Base-by-base conservation (phyloP, 2,888 invertebrate species). In the Spisula solida region DNA sequence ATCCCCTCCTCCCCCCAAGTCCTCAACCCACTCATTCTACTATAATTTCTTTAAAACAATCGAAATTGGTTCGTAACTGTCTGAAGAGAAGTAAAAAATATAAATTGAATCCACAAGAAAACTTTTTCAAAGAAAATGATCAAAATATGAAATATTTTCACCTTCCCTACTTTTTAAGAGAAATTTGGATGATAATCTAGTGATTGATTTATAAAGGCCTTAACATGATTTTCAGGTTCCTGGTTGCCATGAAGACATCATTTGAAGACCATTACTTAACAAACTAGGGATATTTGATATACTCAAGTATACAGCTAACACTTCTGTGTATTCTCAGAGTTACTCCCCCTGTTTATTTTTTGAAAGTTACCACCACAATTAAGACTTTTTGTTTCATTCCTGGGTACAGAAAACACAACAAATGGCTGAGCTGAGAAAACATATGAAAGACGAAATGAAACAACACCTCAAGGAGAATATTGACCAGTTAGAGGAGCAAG, bases 381-480 rank as follows among this genome's bases (percentile, higher is more conserved):
- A 48, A n/a, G 34, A 47, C 25, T 47, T 41, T 12, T 47, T 83
- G 31, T 84, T n/a, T 84, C 55, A 20, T 55, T 84, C 75, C 84
- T 83, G 48, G 41, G 20, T 25, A 79, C 55, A 85, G 85, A 55
- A 48, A 51, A 78, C 78, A 4, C 20, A 41, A n/a, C 31, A 85
- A 16, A 55, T 85, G 85, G 85, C 78, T 1, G 85, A 85, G 34
- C 34, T 85, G 5, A 79, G 75, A 85, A 85, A 56, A n/a, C 85
- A 85, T 51, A 55, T 75, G 55, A 79, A 55, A 25, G 79, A 83
- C n/a, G 80, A 83, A 66, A 81, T 81, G 80, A 66, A 78, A 25
- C 48, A 51, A n/a, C 81, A 78, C 51, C 48, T 70, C 29, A 18
- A 20, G n/a, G 66, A 84, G 75, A 83, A 51, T 81, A 81, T 86